Evolutionary conservation across 2,888 invertebrate species (phyloP).

Genomic region (Scaptomyza tumidula): DNA sequence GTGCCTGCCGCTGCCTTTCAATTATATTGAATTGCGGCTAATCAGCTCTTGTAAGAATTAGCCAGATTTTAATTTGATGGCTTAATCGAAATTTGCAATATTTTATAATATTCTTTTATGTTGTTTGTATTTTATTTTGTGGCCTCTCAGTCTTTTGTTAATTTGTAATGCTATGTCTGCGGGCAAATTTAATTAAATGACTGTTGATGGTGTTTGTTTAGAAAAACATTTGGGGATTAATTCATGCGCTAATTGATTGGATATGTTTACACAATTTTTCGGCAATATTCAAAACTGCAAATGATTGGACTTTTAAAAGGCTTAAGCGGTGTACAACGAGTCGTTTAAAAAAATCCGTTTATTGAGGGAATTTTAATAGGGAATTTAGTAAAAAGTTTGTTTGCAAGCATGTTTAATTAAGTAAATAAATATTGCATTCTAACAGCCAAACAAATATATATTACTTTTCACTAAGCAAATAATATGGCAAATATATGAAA

Average conservation of each 20-base stretch:
- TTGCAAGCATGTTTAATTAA: background rate
- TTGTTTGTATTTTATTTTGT: background rate
- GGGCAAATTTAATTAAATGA: slow-evolving; percentile 48
- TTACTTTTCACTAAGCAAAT: background rate
- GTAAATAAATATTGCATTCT: background rate
- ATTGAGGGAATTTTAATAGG: background rate
- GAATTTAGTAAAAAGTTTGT: background rate
- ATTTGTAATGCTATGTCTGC: slow-evolving; percentile 30
- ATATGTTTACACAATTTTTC: slow-evolving; percentile 8
- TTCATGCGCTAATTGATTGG: slow-evolving; percentile 37
- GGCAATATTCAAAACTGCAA: background rate
- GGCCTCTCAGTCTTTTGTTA: slow-evolving; percentile 17
- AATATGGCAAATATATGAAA: no score
- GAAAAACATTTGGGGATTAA: slow-evolving; percentile 22
- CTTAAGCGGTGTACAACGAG: background rate
- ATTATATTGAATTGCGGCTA: no score
- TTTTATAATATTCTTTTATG: slow-evolving; percentile 8
- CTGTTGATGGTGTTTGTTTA: slow-evolving; percentile 16
- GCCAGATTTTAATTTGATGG: slow-evolving; percentile 56
- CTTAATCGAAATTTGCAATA: slow-evolving; percentile 24
- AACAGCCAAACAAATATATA: background rate
- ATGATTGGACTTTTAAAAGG: slow-evolving; percentile 19
- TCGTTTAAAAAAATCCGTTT: background rate
- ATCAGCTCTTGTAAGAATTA: slow-evolving; percentile 11
- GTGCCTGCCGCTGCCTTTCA: no score